Percentiles rank a stretch among this genome's conserved stretches.
phyloP scores from a whole-genome alignment of 2,888 invertebrate species.

The Sphecodes monilicornis region DNA sequence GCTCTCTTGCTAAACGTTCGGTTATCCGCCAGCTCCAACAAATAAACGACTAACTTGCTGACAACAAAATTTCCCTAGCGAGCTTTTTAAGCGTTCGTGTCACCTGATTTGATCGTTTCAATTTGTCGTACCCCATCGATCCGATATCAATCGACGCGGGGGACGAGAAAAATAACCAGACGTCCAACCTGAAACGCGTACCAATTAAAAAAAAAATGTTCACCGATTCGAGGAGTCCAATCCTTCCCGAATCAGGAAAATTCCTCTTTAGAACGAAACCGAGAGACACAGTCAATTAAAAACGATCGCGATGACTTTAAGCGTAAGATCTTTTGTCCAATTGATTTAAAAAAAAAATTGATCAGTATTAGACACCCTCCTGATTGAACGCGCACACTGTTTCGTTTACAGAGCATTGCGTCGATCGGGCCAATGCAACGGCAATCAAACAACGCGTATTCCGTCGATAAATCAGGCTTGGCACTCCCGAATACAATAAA shows the following conservation, averaged over 20 bases:
- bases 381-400: slow-evolving; percentile 8
- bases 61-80: slow-evolving; percentile 4
- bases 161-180: slow-evolving; percentile 7
- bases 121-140: background rate
- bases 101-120: slow-evolving; percentile 2
- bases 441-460: slow-evolving; percentile 26
- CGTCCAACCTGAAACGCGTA: background rate
- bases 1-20: slow-evolving; percentile 51
- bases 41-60: slow-evolving; percentile 25
- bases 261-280: background rate
- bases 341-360: background rate
- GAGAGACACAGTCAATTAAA: slow-evolving; percentile 64
- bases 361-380: slow-evolving; percentile 11
- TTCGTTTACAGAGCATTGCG: background rate
- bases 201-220: background rate
- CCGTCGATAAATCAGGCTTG: background rate
- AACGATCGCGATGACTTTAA: slow-evolving; percentile 30
- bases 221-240: slow-evolving; percentile 21
- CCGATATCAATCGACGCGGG: background rate
- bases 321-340: background rate
- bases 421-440: background rate
- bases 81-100: slow-evolving; percentile 24
- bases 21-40: slow-evolving; percentile 41
- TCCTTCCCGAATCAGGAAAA: background rate
- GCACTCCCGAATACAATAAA: background rate